Base-by-base conservation (phyloP, 2,113 vertebrate species). In the Zosterops hypoxanthus region DNA sequence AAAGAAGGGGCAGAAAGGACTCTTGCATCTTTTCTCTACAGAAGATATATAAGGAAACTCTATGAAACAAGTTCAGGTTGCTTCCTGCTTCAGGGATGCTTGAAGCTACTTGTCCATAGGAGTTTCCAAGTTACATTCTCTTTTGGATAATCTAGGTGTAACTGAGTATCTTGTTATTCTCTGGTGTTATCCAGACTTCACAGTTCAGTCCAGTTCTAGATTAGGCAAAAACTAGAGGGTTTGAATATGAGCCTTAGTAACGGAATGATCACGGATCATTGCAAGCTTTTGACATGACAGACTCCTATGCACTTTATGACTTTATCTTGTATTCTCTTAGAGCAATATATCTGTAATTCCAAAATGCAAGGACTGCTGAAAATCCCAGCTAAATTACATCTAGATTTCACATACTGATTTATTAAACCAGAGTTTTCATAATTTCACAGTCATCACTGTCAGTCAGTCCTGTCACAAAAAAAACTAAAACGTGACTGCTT, bases 401-500 rank as follows among this genome's bases (percentile, higher is more conserved):
- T 36, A 41, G 33, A 75, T 71, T 91, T 34, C n/a, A 47, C 11
- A 33, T 52, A 71, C 1, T 64, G 41, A 60, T 82, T 82, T 82
- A 86, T 75, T 81, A 81, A 90, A 47, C n/a, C 0, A 2, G 41
- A 49, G 5, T 63, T 69, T 69, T 69, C 12, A 31, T 34, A 42
- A 72, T 73, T 92, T 90, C 44, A 53, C 8, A 69, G 22, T 46
- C 63, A 60, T 29, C 34, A 24, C 7, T 36, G 23, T 49, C 70
- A 65, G 50, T 33, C 81, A 49, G 56, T 31, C 33, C 56, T 5
- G 6, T 60, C 52, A 20, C 53, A 72, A 36, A 82, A 39, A 39
- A 82, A 68, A 26, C 14, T 34, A 44, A 55, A 70, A 81, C 0
- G 2, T 49, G 57, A 71, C 70, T 0, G 0, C 34, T 84, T 2